Evolutionary conservation across 2,797 vertebrate species (phyloP), one percentile per base, ranked within the genome.

Genomic region (Melanotaenia trifasciata): DNA sequence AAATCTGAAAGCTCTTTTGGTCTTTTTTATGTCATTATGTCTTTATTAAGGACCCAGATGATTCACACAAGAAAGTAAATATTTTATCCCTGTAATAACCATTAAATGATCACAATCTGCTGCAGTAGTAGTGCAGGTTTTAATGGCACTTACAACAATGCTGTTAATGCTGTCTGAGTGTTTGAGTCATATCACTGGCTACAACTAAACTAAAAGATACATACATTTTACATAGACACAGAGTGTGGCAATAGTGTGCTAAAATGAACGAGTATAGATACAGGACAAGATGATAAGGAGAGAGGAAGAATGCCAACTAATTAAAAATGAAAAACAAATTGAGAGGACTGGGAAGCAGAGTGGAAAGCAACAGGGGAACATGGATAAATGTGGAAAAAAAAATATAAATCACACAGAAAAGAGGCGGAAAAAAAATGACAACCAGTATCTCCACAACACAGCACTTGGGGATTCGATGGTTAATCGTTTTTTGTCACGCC

Each of bases 1-100:
- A 53, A 76, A 84, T 81, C 68, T 76, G 70, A 76, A 73, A 51
- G 63, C 33, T 62, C 13, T 28, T 45, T 45, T 1, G 7, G 2
- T 67, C 30, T 43, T 66, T n/a, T 32, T 43, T 12, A 26, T 33
- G 28, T 58, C 2, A 43, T 57, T 9, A 38, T 13, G 12, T 18
- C 14, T 43, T 43, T 43, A 16, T 43, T 43, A 43, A 6, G 4
- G 6, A 7, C 16, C 43, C 20, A 45, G 16, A 7, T 45, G 18
- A 45, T 20, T 45, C 20, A 45, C 43, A 45, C 43, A 5, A 7
- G 4, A 20, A 20, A 45, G 18, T 6, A 45, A 45, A 2, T 6
- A 20, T 20, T 45, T 6, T 45, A 6, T 20, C 18, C 20, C 18
- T 45, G 43, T 45, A 20, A 45, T 45, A 45, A 45, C 13, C 18